Evolutionary conservation across 2,888 invertebrate species (phyloP).

Genomic region (Rhimphoctona megacephalus): DNA sequence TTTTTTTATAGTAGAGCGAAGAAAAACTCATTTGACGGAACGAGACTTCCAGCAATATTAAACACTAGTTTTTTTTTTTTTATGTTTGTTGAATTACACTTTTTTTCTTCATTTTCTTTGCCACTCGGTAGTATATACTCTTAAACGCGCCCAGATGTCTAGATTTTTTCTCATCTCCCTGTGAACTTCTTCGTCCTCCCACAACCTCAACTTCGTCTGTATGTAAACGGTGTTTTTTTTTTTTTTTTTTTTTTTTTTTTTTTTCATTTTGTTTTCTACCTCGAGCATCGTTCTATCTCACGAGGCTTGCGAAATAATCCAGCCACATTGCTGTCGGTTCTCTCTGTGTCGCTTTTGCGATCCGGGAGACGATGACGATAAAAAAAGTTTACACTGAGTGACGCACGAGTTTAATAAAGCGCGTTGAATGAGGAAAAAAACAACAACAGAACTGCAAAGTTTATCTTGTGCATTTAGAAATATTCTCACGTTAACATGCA

Average conservation of each 20-base stretch:
- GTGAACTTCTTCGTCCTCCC: constrained; percentile 49
- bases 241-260: constrained; percentile 5
- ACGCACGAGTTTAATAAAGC: constrained; percentile 64
- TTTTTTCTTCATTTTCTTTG: constrained; percentile 41
- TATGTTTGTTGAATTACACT: neutral
- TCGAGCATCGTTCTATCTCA: constrained; percentile 36
- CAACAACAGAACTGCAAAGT: constrained; percentile 19
- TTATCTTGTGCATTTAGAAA: neutral
- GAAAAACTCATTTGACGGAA: constrained; percentile 37
- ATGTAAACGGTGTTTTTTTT: neutral
- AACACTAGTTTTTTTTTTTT: constrained; percentile 20
- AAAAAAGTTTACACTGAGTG: constrained; percentile 56
- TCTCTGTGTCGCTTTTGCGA: constrained; percentile 37
- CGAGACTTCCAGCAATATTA: constrained; percentile 26
- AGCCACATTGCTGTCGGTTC: constrained; percentile 3
- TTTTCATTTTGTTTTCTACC: constrained; percentile 37
- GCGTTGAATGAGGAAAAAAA: constrained; percentile 38
- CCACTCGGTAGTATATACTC: constrained; percentile 21
- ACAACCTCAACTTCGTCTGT: constrained; percentile 35
- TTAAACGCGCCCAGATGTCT: constrained; percentile 59
- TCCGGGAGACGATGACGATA: constrained; percentile 59
- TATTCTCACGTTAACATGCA: neutral
- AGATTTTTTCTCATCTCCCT: constrained; percentile 34
- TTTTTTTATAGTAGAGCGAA: neutral
- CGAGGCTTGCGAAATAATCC: constrained; percentile 65